Percentiles rank a stretch among this genome's conserved stretches.
These are phyloP conservation scores for Xiphophorus maculatus DNA, from an alignment of 2,113 vertebrate genomes.

Conservation along the genomic window DNA sequence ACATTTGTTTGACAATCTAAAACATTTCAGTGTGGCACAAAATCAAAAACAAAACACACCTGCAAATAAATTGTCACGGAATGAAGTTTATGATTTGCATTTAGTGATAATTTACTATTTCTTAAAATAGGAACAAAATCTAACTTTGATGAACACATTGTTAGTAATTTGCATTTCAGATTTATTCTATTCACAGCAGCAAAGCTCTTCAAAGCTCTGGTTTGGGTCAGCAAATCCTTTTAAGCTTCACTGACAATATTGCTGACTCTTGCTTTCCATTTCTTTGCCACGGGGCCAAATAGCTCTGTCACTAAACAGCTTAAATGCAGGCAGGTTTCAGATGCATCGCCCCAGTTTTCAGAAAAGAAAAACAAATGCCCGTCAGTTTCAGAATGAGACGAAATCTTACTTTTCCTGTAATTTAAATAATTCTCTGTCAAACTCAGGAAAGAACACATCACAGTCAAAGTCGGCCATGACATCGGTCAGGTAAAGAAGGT, in stretches of 20 bases:
- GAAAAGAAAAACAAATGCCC: neutral
- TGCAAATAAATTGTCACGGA: neutral
- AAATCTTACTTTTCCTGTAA: constrained; percentile 72
- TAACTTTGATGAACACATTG: rapidly evolving
- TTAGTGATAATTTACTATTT: neutral
- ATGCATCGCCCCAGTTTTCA: neutral
- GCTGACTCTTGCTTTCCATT: constrained; percentile 24
- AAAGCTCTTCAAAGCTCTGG: neutral
- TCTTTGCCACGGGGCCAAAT: neutral
- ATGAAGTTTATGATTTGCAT: neutral
- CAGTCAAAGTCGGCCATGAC: constrained; percentile 82
- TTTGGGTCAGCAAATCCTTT: constrained; percentile 14
- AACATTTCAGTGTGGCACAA: too few relatives aligned
- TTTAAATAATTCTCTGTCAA: constrained; percentile 73
- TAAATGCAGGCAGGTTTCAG: neutral
- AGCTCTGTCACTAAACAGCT: neutral
- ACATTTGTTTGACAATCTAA: neutral
- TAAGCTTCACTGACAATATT: neutral
- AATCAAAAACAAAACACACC: too few relatives aligned
- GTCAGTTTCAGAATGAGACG: neutral
- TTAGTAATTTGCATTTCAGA: neutral
- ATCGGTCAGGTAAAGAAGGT: constrained; percentile 80
- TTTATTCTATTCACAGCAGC: neutral
- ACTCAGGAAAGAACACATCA: constrained; percentile 82
- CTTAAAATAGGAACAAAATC: neutral